Evolutionary conservation across 2,797 vertebrate species (phyloP).

Genomic region (Diplodus sargus): DNA sequence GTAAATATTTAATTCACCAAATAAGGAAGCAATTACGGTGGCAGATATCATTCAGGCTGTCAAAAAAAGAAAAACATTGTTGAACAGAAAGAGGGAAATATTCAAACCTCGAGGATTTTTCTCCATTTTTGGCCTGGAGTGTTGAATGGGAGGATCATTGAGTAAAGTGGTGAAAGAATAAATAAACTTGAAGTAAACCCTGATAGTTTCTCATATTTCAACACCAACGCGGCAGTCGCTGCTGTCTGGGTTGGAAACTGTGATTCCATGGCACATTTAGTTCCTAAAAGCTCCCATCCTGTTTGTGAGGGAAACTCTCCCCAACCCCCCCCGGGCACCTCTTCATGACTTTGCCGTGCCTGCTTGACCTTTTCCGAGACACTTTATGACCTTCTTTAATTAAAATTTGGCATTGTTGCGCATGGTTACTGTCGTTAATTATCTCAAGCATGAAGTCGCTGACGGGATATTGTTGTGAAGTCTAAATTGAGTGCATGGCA

Average conservation of each 20-base stretch:
- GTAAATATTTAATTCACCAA: conserved; percentile 80
- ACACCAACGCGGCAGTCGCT: conserved; percentile 44
- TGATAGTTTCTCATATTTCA: conserved; percentile 77
- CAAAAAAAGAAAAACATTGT: conserved; percentile 67
- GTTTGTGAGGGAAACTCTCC: conserved; percentile 67
- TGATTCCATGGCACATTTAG: conserved; percentile 81
- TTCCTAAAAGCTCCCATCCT: conserved; percentile 63
- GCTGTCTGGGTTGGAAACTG: conserved; percentile 77
- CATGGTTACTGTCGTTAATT: conserved; percentile 71
- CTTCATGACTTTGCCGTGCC: conserved; percentile 57
- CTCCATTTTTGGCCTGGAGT: conserved; percentile 66
- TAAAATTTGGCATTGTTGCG: conserved; percentile 76
- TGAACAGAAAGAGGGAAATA: conserved; percentile 70
- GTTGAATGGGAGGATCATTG: conserved; percentile 66
- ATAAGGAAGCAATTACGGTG: conserved; percentile 79
- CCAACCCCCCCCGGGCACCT: conserved; percentile 46
- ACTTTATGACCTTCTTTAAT: conserved; percentile 82
- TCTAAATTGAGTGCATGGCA: conserved; percentile 61
- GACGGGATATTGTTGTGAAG: conserved; percentile 66
- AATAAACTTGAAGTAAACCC: conserved; percentile 80
- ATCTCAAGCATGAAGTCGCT: conserved; percentile 63
- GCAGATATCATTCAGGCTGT: conserved; percentile 75
- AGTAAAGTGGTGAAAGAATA: conserved; percentile 77
- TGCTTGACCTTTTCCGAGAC: conserved; percentile 78
- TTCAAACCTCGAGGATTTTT: conserved; percentile 62